Base-by-base conservation (phyloP, 2,888 invertebrate species). In the Graphium colonna region DNA sequence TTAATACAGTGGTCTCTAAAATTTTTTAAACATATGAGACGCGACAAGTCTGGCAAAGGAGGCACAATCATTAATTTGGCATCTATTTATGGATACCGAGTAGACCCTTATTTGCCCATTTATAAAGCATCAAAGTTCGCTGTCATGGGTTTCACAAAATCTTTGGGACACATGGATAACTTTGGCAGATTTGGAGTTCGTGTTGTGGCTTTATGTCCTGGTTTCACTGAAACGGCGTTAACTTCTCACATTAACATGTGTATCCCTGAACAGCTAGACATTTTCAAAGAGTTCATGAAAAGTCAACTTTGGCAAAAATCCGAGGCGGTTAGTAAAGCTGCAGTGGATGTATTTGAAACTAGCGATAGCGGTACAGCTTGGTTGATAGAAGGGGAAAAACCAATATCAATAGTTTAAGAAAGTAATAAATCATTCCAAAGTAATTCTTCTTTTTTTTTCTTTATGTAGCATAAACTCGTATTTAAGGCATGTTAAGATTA, bases 11-110 rank as follows among this genome's bases (percentile, higher is more conserved):
- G 91, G 57, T 79, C 83, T 0, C 67, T 88, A 26, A 74, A 91
- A 17, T 92, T 85, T 18, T 78, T 91, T 57, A 79, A 91, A 53
- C 79, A 90, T 65, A 90, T 92, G 90, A 79, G 91, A 31, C 80
- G 74, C 40, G 82, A 90, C 60, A 82, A 81, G 45, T 85, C 88
- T 0, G 91, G 91, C 0, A 68, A 75, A 18, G 93, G 93, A 1
- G 93, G 93, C 2, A 82, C 89, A 1, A 86, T 93, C 38, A 80
- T 93, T 13, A 93, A 94, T 65, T 82, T 92, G n/a, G 84, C 92
- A 1, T 92, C 93, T 0, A 86, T 91, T 15, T 84, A 89, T 58
- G 92, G 92, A 0, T 77, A 86, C 39, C 75, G 79, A 58, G 75
- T 90, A 0, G 71, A 82, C 26, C 80, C 86, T 3, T 81, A 80